Conservation (phyloP, 2,113 vertebrate genomes). For the Talpa occidentalis region DNA sequence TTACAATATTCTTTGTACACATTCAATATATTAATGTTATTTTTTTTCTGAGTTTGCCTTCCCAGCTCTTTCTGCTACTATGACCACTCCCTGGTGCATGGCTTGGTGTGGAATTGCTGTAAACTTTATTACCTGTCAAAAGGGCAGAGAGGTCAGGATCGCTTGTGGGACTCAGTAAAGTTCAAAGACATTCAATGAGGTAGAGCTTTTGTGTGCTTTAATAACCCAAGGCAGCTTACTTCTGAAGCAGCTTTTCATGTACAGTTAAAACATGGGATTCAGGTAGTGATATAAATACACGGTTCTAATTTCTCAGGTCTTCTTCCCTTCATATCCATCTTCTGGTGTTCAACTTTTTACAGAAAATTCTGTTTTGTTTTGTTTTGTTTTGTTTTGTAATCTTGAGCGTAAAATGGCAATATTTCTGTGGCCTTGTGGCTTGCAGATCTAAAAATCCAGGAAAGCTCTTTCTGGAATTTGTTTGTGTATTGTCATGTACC, state of each 20-base stretch:
- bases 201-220: constrained; percentile 93
- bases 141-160: constrained; percentile 94
- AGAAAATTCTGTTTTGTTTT: neutral
- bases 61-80: constrained; percentile 86
- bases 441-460: neutral
- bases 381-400: constrained; percentile 49
- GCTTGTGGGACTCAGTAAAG: constrained; percentile 97
- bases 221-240: constrained; percentile 92
- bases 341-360: constrained; percentile 40
- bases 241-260: constrained; percentile 91
- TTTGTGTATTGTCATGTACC: constrained; percentile 16
- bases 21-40: constrained; percentile 79
- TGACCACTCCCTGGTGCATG: constrained; percentile 94
- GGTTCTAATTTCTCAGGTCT: constrained; percentile 74
- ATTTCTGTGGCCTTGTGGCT: constrained; percentile 31
- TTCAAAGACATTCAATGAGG: constrained; percentile 96
- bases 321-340: constrained; percentile 69
- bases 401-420: constrained; percentile 44
- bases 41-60: constrained; percentile 85
- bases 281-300: constrained; percentile 74
- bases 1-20: constrained; percentile 63
- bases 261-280: constrained; percentile 86
- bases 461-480: constrained; percentile 47
- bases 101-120: constrained; percentile 98
- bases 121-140: constrained; percentile 99